Evolutionary conservation across 2,113 vertebrate genomes (phyloP), one percentile per base, ranked within the genome.

Genomic region (Piprites chloris): DNA sequence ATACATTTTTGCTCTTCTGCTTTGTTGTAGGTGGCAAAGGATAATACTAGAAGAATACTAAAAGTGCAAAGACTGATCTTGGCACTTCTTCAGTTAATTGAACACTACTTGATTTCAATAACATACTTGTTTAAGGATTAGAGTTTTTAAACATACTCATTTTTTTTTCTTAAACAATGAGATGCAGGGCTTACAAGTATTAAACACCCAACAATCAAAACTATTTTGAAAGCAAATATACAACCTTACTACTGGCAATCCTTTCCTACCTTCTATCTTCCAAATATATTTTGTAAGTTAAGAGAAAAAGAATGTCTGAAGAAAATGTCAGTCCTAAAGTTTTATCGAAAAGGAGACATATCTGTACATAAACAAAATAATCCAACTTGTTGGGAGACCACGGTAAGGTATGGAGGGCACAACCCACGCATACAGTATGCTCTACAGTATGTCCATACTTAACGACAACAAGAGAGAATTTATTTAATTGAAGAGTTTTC

Each of bases 41-140:
- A 61, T 79, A 86, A 44, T 5, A 72, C 0, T 4, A 65, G 14
- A 27, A 1, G 0, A 16, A 37, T 21, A 14, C 24, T n/a, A n/a
- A n/a, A n/a, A n/a, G n/a, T n/a, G n/a, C n/a, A n/a, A n/a, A n/a
- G n/a, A n/a, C n/a, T 26, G 35, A 67, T 56, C 59, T 55, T 78
- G 14, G 21, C n/a, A 55, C 9, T 80, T 37, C 9, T 24, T 58
- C 49, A 46, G 14, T 50, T 55, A 65, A 85, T 27, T 55, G 19
- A 69, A n/a, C 22, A 30, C 26, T 37, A 50, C 20, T 85, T 69
- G 44, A 81, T 73, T 77, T 68, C 58, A 66, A 15, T 21, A 46
- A 78, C 52, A 61, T 11, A 17, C 8, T 46, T 83, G 21, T 66
- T 47, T n/a, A 83, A 58, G 12, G 11, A 28, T 32, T 18, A 32